Conservation (phyloP, 2,797 vertebrate genomes). For the Acomys russatus region DNA sequence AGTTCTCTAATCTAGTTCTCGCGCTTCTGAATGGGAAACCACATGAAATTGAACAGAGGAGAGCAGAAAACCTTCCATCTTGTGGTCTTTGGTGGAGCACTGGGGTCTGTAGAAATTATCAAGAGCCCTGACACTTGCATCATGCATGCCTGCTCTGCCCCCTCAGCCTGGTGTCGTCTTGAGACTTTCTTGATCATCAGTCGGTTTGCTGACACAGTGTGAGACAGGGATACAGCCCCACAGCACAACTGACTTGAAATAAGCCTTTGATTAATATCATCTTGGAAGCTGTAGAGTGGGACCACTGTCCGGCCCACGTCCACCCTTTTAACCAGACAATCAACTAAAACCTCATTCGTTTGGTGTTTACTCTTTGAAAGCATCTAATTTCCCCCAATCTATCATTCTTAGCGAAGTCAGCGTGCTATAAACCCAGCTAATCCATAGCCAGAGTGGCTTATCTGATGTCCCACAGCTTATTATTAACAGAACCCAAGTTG, state of each 20-base stretch:
- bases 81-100: conserved; percentile 61
- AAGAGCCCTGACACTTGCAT: neutral
- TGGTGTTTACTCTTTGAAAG: conserved; percentile 64
- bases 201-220: neutral
- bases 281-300: conserved; percentile 36
- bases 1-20: conserved; percentile 77
- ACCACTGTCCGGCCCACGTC: neutral
- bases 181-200: neutral
- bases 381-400: conserved; percentile 60
- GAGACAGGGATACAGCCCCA: neutral
- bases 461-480: conserved; percentile 31
- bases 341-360: conserved; percentile 71
- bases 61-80: conserved; percentile 77
- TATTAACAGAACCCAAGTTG: conserved; percentile 18
- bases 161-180: neutral
- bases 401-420: conserved; percentile 64
- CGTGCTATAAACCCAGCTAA: neutral
- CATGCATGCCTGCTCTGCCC: fast-evolving
- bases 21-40: conserved; percentile 83
- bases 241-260: neutral
- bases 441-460: neutral
- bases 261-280: conserved; percentile 12
- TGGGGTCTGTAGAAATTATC: conserved; percentile 33
- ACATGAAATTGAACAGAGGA: conserved; percentile 70
- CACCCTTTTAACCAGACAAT: conserved; percentile 57